Evolutionary conservation across 2,888 invertebrate genomes (phyloP).

Genomic region (Drosophila histrio): DNA sequence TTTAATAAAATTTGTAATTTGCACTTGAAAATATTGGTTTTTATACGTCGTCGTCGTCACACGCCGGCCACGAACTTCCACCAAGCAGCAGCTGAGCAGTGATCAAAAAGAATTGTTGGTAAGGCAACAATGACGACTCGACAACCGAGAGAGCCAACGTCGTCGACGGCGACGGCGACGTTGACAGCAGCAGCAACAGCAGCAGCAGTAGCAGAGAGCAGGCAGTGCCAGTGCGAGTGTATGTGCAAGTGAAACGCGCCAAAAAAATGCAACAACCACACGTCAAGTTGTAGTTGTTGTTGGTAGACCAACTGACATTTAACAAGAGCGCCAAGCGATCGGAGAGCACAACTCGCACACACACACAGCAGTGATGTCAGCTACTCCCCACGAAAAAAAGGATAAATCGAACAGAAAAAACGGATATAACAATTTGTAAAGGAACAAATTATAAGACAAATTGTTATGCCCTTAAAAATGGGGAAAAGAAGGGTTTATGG

Average conservation of each 20-base stretch:
- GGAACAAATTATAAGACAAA: too few species aligned
- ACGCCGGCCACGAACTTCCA: constrained; percentile 68
- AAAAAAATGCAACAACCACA: constrained; percentile 70
- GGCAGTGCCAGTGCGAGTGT: constrained; percentile 15
- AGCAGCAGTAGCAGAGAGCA: constrained; percentile 6
- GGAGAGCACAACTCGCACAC: constrained; percentile 8
- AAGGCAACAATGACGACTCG: constrained; percentile 29
- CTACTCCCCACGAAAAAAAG: too few species aligned
- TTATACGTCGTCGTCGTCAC: constrained; percentile 59
- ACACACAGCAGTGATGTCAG: too few species aligned
- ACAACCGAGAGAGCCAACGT: constrained; percentile 24
- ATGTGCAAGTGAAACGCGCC: constrained; percentile 59
- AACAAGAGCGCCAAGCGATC: constrained; percentile 24
- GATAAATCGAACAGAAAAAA: too few species aligned
- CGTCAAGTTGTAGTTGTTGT: constrained; percentile 28
- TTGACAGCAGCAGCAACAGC: constrained; percentile 11
- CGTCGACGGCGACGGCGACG: constrained; percentile 3
- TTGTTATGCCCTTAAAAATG: too few species aligned
- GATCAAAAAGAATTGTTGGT: constrained; percentile 62
- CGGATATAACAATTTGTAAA: too few species aligned
- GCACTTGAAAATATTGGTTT: constrained; percentile 47
- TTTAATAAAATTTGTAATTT: constrained; percentile 43
- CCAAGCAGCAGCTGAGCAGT: constrained; percentile 67
- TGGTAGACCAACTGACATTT: constrained; percentile 66
- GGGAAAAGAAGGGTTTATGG: too few species aligned